Percentiles rank a stretch among this genome's conserved stretches.
Evolutionary conservation across 2,113 vertebrate species (phyloP).

Genomic region (Raja brachyura): DNA sequence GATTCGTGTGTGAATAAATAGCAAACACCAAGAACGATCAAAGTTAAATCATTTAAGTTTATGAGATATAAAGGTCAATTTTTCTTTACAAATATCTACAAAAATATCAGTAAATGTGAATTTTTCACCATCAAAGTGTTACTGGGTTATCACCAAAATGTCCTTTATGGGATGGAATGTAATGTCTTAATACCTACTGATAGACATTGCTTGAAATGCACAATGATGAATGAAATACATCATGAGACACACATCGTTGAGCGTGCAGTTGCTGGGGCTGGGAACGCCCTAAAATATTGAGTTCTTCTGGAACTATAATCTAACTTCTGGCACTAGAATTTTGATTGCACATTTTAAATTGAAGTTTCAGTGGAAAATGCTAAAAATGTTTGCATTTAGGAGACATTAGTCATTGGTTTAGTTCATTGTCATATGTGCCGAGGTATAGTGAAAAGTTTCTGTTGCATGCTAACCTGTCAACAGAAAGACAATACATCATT

Average conservation of each 20-base stretch:
- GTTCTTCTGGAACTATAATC: not conserved
- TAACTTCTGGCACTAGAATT: not conserved
- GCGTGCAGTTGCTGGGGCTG: not conserved
- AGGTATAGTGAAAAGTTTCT: too few relatives aligned
- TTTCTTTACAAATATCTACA: not conserved
- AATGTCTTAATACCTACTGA: not conserved
- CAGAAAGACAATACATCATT: too few relatives aligned
- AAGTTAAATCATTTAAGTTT: not conserved
- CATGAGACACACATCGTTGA: not conserved
- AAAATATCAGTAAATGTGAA: not conserved
- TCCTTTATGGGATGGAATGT: not conserved
- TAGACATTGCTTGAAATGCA: not conserved
- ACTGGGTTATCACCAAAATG: not conserved
- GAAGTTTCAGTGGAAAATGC: not conserved
- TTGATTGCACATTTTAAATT: not conserved
- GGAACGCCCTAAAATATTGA: not conserved
- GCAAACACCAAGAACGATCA: not conserved
- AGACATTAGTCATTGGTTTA: too few relatives aligned
- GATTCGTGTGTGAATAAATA: not conserved
- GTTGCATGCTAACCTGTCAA: too few relatives aligned
- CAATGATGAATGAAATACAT: not conserved
- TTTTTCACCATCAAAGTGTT: not conserved
- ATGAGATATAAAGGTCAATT: not conserved
- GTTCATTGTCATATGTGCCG: too few relatives aligned
- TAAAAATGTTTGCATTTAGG: not conserved